Evolutionary conservation across 2,888 invertebrate species (phyloP).

Genomic region (Dusona sp.): DNA sequence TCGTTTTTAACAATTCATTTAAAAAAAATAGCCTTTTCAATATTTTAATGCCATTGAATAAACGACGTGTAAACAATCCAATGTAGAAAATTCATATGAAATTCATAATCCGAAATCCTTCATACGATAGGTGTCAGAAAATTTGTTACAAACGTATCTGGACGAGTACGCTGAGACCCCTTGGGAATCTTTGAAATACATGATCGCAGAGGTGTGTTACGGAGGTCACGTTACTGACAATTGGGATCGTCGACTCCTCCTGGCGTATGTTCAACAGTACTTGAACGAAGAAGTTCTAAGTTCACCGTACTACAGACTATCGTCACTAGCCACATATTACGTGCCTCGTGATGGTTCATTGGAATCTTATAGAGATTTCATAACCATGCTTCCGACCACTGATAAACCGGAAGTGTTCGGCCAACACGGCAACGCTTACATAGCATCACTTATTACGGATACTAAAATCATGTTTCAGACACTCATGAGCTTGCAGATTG

Average conservation of each 20-base stretch:
- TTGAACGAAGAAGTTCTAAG: slow-evolving; percentile 90
- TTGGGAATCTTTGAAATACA: slow-evolving; percentile 95
- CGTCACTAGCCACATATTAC: slow-evolving; percentile 91
- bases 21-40: not conserved
- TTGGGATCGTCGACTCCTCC: slow-evolving; percentile 90
- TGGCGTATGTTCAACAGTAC: slow-evolving; percentile 93
- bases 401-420: slow-evolving; percentile 96
- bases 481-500: slow-evolving; percentile 91
- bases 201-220: slow-evolving; percentile 95
- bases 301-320: slow-evolving; percentile 90
- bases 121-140: slow-evolving; percentile 90
- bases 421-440: slow-evolving; percentile 96
- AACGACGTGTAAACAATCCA: not conserved
- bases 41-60: not conserved
- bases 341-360: slow-evolving; percentile 93
- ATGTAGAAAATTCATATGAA: not conserved
- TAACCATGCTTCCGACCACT: slow-evolving; percentile 90
- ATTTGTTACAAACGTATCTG: slow-evolving; percentile 92
- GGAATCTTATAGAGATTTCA: slow-evolving; percentile 92
- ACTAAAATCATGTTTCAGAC: slow-evolving; percentile 91
- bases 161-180: slow-evolving; percentile 94
- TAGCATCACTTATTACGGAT: slow-evolving; percentile 93
- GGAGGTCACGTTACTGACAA: slow-evolving; percentile 94
- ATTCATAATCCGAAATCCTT: not conserved
- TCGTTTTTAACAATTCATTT: not conserved